These are phyloP conservation scores for Cyanoramphus novaezelandiae DNA, from an alignment of 2,113 vertebrate genomes.

Conservation along the genomic window DNA sequence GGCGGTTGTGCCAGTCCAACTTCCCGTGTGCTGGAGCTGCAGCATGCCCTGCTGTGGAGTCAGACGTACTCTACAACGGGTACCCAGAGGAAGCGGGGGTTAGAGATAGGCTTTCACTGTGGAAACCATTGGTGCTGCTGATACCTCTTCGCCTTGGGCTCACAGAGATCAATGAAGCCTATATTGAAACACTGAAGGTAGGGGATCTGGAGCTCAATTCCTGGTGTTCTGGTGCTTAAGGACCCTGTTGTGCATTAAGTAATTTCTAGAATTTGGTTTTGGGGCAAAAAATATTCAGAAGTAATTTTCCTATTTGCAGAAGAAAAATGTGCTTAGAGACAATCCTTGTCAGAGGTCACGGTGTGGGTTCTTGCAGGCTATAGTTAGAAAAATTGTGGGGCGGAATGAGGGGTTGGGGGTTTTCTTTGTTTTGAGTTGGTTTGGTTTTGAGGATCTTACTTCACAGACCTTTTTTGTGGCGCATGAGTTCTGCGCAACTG, in stretches of 20 bases:
- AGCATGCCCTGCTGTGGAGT: conserved; percentile 59
- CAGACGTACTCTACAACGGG: conserved; percentile 79
- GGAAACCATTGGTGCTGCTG: conserved; percentile 94
- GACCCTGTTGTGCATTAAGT: neutral
- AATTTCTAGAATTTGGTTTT: neutral
- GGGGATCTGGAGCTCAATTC: neutral
- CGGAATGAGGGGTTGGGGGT: neutral
- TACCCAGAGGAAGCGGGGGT: conserved; percentile 73
- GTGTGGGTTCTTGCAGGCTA: neutral
- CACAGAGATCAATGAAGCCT: conserved; percentile 95
- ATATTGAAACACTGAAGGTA: conserved; percentile 96
- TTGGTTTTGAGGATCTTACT: neutral
- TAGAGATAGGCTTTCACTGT: conserved; percentile 72
- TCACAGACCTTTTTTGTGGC: neutral
- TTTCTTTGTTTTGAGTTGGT: neutral
- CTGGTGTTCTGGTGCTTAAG: neutral
- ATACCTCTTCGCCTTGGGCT: conserved; percentile 96
- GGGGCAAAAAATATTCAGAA: neutral
- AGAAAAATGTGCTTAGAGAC: neutral
- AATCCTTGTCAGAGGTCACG: neutral
- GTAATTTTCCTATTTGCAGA: neutral
- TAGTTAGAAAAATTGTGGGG: neutral
- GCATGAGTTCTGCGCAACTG: neutral
- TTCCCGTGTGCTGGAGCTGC: conserved; percentile 69
- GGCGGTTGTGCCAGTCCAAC: conserved; percentile 85